These are phyloP conservation scores for Oppia nitens DNA, from an alignment of 1,140 invertebrate species.

Conservation along the genomic window DNA sequence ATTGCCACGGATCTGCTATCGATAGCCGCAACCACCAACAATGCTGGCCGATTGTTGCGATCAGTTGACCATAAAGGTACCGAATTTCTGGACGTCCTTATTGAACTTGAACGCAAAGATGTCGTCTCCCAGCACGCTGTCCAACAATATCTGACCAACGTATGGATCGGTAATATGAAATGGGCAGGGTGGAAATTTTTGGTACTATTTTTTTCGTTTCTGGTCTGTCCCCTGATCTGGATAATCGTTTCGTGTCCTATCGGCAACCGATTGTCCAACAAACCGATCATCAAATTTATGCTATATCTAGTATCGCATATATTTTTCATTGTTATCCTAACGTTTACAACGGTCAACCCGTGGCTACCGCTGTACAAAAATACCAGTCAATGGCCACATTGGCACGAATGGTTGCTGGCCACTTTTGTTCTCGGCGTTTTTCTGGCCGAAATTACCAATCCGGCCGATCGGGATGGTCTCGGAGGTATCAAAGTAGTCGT, in stretches of 20 bases:
- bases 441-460: constrained; percentile 88
- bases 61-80: constrained; percentile 77
- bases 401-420: constrained; percentile 90
- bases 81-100: constrained; percentile 89
- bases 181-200: constrained; percentile 91
- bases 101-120: constrained; percentile 85
- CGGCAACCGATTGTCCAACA: constrained; percentile 72
- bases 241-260: constrained; percentile 84
- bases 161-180: constrained; percentile 84
- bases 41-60: constrained; percentile 72
- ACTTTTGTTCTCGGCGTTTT: constrained; percentile 89
- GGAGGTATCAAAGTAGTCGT: constrained; percentile 78
- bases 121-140: constrained; percentile 41
- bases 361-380: constrained; percentile 37
- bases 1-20: constrained; percentile 93
- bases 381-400: constrained; percentile 40
- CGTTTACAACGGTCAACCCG: constrained; percentile 74
- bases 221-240: constrained; percentile 89
- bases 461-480: constrained; percentile 80
- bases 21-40: constrained; percentile 78
- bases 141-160: constrained; percentile 51
- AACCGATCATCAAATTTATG: constrained; percentile 97
- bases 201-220: constrained; percentile 72
- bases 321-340: constrained; percentile 82
- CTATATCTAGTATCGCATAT: constrained; percentile 95